Conservation (phyloP, 2,888 invertebrate species). For the Eugnorisma glareosa region DNA sequence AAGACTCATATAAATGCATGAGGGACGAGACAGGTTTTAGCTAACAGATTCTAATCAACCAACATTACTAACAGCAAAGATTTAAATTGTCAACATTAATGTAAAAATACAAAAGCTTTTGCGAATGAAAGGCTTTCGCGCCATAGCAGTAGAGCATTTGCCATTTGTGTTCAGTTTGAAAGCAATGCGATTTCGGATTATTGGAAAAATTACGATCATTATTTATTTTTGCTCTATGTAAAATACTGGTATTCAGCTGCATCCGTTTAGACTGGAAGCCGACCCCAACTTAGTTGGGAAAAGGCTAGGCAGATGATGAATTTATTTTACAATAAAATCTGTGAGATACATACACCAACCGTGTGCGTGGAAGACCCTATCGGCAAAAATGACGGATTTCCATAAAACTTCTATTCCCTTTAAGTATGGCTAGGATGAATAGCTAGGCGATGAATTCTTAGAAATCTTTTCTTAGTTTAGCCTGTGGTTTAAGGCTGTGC, state of each 20-base stretch:
- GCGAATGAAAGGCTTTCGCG: constrained; percentile 15
- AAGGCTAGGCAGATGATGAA: too few species aligned
- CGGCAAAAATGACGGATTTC: background rate
- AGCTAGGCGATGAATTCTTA: background rate
- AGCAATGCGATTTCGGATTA: constrained; percentile 5
- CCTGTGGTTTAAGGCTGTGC: background rate
- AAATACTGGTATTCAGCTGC: too few species aligned
- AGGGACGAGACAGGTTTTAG: background rate
- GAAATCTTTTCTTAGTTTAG: background rate
- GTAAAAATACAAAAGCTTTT: constrained; percentile 4
- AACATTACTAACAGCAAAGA: background rate
- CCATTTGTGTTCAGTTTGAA: background rate
- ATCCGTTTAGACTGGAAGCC: too few species aligned
- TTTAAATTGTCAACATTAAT: background rate
- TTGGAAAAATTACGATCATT: background rate
- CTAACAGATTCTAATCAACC: constrained; percentile 9
- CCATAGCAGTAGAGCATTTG: background rate
- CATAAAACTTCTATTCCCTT: background rate
- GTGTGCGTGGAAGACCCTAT: background rate
- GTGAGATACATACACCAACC: background rate
- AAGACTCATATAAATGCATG: background rate
- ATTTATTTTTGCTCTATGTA: too few species aligned
- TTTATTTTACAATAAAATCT: background rate
- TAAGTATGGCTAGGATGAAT: background rate
- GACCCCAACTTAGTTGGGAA: too few species aligned